Conservation (phyloP, 2,797 vertebrate genomes). For the Thaleichthys pacificus region DNA sequence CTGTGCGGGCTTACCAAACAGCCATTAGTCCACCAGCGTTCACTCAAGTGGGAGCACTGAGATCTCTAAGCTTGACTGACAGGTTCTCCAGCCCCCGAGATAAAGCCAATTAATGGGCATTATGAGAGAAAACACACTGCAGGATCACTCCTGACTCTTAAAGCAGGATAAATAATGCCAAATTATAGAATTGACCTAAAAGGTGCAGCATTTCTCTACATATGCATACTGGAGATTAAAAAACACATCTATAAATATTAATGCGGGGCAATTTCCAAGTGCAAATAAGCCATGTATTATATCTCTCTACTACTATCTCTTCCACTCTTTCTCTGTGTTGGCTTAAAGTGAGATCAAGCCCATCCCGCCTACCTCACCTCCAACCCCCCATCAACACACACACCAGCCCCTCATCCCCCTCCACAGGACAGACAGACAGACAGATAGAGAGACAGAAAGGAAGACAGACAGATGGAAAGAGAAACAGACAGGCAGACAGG, state of each 20-base stretch:
- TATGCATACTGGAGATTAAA: conserved; percentile 75
- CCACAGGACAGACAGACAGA: conserved; percentile 44
- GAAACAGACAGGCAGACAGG: background rate
- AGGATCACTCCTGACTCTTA: conserved; percentile 66
- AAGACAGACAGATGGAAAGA: background rate
- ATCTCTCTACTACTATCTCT: no score
- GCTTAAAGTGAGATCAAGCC: conserved; percentile 63
- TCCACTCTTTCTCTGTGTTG: conserved; percentile 54
- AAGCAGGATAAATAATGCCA: conserved; percentile 73
- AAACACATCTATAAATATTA: conserved; percentile 77
- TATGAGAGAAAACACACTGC: conserved; percentile 50
- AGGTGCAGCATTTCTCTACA: conserved; percentile 66
- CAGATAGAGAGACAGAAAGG: conserved; percentile 46
- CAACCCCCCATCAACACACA: conserved; percentile 22
- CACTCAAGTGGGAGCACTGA: conserved; percentile 59
- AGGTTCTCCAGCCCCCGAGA: conserved; percentile 59
- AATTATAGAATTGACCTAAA: conserved; percentile 75
- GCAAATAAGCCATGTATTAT: conserved; percentile 75
- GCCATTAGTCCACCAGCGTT: conserved; percentile 50
- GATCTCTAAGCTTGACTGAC: conserved; percentile 73
- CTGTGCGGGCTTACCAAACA: conserved; percentile 36
- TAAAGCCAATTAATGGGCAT: conserved; percentile 72
- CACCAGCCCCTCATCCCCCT: background rate
- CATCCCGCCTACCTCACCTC: background rate
- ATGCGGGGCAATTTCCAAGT: conserved; percentile 71